Evolutionary conservation across 2,888 invertebrate species (phyloP).

Genomic region (Conus canariensis): DNA sequence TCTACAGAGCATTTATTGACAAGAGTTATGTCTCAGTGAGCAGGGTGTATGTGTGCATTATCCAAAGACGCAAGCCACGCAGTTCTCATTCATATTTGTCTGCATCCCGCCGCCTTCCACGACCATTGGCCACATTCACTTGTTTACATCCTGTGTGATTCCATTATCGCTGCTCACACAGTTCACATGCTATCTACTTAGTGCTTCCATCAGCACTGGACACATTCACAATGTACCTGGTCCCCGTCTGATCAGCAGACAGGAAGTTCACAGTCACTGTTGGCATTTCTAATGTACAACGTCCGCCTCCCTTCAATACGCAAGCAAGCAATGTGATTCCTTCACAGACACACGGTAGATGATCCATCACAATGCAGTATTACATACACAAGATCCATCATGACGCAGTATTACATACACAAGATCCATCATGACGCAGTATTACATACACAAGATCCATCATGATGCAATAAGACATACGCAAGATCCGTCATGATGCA

Average conservation of each 20-base stretch:
- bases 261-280: neutral
- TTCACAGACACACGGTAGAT: neutral
- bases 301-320: neutral
- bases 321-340: neutral
- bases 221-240: neutral
- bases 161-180: neutral
- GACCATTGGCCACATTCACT: no score
- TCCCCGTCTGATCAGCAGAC: neutral
- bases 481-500: no score
- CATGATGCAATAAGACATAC: no score
- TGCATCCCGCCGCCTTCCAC: no score
- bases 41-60: neutral
- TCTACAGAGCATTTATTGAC: constrained; percentile 22
- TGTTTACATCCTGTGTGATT: no score
- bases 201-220: neutral
- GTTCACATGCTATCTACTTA: neutral
- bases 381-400: no score
- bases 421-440: neutral
- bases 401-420: neutral
- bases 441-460: no score
- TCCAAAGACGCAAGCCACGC: neutral
- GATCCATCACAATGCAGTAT: neutral
- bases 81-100: neutral
- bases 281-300: neutral
- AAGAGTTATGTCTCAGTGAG: neutral